phyloP scores from a whole-genome alignment of 2,113 vertebrate genomes.

The Oostethus manadensis region DNA sequence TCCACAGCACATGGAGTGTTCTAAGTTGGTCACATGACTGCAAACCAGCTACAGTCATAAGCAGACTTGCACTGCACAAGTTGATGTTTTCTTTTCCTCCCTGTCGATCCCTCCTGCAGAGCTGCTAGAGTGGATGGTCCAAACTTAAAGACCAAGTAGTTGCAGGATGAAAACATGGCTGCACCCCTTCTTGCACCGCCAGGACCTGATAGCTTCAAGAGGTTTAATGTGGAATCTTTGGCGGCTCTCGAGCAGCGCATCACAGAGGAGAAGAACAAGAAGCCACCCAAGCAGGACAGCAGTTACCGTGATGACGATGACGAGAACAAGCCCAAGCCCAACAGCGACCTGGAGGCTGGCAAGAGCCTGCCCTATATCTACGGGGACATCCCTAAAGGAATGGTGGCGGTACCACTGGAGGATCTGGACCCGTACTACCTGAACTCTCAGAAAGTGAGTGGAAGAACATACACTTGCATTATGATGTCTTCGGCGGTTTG shows the following conservation, averaged over 20 bases:
- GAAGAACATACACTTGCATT: not conserved
- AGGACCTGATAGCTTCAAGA: slow-evolving; percentile 94
- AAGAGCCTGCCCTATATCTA: slow-evolving; percentile 97
- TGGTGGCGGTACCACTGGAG: slow-evolving; percentile 92
- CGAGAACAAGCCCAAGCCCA: slow-evolving; percentile 89
- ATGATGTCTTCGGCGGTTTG: too few species aligned
- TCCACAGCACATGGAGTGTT: too few species aligned
- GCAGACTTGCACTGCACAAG: not conserved
- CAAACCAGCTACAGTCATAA: too few species aligned
- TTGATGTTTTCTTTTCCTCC: slow-evolving; percentile 5
- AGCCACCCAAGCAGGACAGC: slow-evolving; percentile 91
- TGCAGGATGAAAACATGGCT: slow-evolving; percentile 99
- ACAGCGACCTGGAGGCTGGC: slow-evolving; percentile 95
- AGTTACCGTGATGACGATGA: slow-evolving; percentile 96
- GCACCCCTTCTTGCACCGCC: slow-evolving; percentile 94
- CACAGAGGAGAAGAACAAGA: slow-evolving; percentile 88
- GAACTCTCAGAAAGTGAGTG: slow-evolving; percentile 93
- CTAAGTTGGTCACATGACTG: too few species aligned
- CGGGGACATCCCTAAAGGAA: slow-evolving; percentile 84
- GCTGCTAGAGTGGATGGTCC: slow-evolving; percentile 78
- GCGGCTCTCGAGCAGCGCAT: slow-evolving; percentile 92
- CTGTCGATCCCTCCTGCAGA: slow-evolving; percentile 58
- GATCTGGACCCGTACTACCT: slow-evolving; percentile 97
- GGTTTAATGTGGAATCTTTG: slow-evolving; percentile 90
- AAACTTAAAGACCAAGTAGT: slow-evolving; percentile 82